These are phyloP conservation scores for Pogonomyrmex californicus DNA, from an alignment of 1,140 invertebrate species.

Conservation along the genomic window DNA sequence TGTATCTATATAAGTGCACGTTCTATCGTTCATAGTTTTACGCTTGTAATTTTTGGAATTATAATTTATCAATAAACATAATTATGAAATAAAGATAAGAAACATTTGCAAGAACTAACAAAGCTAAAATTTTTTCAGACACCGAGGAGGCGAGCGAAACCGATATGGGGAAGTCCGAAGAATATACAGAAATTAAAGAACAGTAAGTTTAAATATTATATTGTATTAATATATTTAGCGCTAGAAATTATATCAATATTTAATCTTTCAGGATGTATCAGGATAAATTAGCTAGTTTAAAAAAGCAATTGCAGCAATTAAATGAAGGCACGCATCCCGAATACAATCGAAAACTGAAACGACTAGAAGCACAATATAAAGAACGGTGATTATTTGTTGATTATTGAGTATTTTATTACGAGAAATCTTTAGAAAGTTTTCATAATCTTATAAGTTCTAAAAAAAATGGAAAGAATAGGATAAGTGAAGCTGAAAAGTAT, in stretches of 20 bases:
- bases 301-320: constrained; percentile 96
- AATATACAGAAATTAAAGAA: constrained; percentile 95
- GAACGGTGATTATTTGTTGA: constrained; percentile 87
- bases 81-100: background rate
- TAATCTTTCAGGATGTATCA: constrained; percentile 93
- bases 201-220: constrained; percentile 89
- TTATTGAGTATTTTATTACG: background rate
- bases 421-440: too few species aligned
- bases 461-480: too few species aligned
- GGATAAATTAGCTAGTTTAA: constrained; percentile 95
- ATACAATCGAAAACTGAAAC: constrained; percentile 93
- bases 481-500: too few species aligned
- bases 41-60: background rate
- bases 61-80: background rate
- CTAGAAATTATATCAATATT: constrained; percentile 3
- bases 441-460: too few species aligned
- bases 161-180: constrained; percentile 93
- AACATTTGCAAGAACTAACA: constrained; percentile 28
- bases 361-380: constrained; percentile 93
- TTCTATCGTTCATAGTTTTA: background rate
- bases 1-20: too few species aligned
- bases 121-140: constrained; percentile 88
- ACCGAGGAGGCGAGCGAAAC: constrained; percentile 96
- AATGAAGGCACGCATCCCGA: constrained; percentile 95
- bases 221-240: background rate